Base-by-base conservation (phyloP, 2,888 invertebrate species). In the Schrankia costaestrigalis region DNA sequence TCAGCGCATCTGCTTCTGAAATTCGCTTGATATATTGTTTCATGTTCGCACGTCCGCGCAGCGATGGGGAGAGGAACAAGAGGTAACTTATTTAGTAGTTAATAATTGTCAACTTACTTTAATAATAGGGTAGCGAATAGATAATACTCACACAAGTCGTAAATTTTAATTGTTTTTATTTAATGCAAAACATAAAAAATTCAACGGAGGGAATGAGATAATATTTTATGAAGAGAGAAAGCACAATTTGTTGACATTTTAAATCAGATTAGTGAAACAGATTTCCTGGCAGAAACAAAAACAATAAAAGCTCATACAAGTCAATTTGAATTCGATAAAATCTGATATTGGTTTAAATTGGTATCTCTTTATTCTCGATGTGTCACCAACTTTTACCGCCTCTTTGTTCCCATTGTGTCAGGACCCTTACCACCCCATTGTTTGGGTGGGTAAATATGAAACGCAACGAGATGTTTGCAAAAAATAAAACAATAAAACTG, bases 1-100 rank as follows among this genome's bases (percentile, higher is more conserved):
- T 54, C 49, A 39, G 41, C 66, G 60, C 71, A 71, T 71, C 71
- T 71, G 71, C 56, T 53, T 61, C 52, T 65, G 71, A 68, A 63
- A 64, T 54, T 54, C 60, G 60, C 43, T 46, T 61, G 58, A 56
- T 55, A 55, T 56, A 56, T 56, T 58, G 59, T 56, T 55, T 46
- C 56, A 51, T 55, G 59, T 56, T 55, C 58, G 43, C 51, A 51
- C 52, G 35, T 35, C 33, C 25, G 26, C 34, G 31, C 37, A 33
- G 31, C 31, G 25, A 36, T 5, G 26, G 11, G 44, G 34, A 31
- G 31, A 27, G 17, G 12, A 11, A 9, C 1, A n/a, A 15, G 11
- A 3, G 25, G 30, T 12, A 19, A 36, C 23, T 22, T 22, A 30
- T 40, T 13, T 12, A 26, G 29, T 25, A 29, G 19, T 25, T 35